Evolutionary conservation across 2,888 invertebrate genomes (phyloP).

Genomic region (Dolichomitus sp.): DNA sequence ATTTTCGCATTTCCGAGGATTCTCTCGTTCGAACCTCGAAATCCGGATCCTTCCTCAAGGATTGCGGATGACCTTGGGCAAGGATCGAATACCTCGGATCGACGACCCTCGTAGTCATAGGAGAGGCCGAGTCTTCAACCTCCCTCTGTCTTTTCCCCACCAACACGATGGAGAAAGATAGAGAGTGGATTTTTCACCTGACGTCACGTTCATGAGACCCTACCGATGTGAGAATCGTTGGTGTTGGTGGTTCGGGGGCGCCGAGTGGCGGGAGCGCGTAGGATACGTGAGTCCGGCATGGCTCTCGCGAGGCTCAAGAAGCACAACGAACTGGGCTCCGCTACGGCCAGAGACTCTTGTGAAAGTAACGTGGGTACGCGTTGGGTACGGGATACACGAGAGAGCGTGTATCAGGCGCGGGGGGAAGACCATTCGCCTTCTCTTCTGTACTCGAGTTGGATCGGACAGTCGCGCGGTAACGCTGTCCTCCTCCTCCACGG

Average conservation of each 20-base stretch:
- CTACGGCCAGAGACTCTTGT: slow-evolving; percentile 67
- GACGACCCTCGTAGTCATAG: slow-evolving; percentile 63
- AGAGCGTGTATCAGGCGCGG: slow-evolving; percentile 40
- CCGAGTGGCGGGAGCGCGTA: slow-evolving; percentile 40
- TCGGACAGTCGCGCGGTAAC: slow-evolving; percentile 73
- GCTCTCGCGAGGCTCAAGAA: slow-evolving; percentile 38
- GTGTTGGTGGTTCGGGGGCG: slow-evolving; percentile 43
- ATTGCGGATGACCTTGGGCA: slow-evolving; percentile 67
- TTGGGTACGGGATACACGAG: slow-evolving; percentile 46
- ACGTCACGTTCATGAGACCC: slow-evolving; percentile 64
- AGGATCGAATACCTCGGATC: slow-evolving; percentile 64
- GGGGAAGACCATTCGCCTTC: slow-evolving; percentile 65
- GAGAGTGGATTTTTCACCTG: slow-evolving; percentile 66
- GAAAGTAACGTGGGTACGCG: slow-evolving; percentile 72
- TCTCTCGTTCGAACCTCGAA: background rate
- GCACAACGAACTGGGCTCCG: slow-evolving; percentile 26
- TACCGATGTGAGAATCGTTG: slow-evolving; percentile 29
- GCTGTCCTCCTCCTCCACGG: slow-evolving; percentile 75
- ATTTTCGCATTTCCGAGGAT: background rate
- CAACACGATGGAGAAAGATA: slow-evolving; percentile 48
- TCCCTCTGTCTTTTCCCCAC: slow-evolving; percentile 45
- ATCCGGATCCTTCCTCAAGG: slow-evolving; percentile 60
- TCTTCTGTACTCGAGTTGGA: slow-evolving; percentile 65
- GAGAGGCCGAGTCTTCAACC: slow-evolving; percentile 31
- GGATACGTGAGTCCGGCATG: slow-evolving; percentile 55